Base-by-base conservation (phyloP, 2,113 vertebrate genomes). In the Ochotona curzoniae region DNA sequence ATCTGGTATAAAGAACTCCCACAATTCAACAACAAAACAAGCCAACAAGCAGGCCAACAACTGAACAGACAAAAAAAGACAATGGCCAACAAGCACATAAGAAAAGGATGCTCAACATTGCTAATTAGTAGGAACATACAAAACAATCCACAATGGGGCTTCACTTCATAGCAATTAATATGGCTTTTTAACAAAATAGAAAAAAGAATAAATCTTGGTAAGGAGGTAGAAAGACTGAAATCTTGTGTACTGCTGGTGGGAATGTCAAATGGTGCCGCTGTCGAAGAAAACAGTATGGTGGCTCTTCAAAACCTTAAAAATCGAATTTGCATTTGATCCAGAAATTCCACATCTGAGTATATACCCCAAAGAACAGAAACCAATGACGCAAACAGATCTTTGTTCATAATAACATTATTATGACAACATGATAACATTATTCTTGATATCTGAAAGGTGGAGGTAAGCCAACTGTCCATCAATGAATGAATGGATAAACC, bases 251-350 rank as follows among this genome's bases (percentile, higher is more conserved):
- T 35, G 44, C 82, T 25, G 8, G 18, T 49, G 21, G 44, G 32
- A 44, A 66, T 44, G 18, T 74, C 49, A 66, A 57, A 73, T 35
- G 74, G 75, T 7, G 1, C n/a, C 61, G 67, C 14, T 32, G 32
- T 26, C 57, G 20, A 10, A 64, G 73, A 80, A 84, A 85, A 82
- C 66, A 74, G 32, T n/a, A 61, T 6, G 8, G 61, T 25, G 63
- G 47, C 49, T 81, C 57, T 47, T 94, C 32, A 90, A 90, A 66
- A 61, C 25, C 15, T 51, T 67, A 90, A 60, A 90, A 67, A 87
- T 38, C 61, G 61, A 21, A 81, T 87, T 57, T 38, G 35, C 30
- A 15, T 47, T 75, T 60, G 88, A 35, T 81, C 75, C 35, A 86
- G 49, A 81, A 85, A 49, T 49, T 80, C 67, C 75, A 61, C 15